Percentiles rank a stretch among this genome's conserved stretches.
Conservation (phyloP, 2,888 invertebrate species). For the Sphaerophoria taeniata region DNA sequence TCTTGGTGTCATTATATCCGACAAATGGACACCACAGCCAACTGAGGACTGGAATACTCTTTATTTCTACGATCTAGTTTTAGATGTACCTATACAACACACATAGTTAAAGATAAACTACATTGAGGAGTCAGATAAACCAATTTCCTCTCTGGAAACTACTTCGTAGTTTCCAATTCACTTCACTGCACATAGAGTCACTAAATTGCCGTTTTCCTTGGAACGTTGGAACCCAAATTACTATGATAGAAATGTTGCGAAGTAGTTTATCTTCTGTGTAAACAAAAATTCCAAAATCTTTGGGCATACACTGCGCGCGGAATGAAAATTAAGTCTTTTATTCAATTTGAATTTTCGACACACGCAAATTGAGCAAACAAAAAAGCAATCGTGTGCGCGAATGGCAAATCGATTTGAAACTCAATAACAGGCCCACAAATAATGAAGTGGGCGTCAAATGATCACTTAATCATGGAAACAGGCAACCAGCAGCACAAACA, state of each 20-base stretch:
- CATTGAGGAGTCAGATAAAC: constrained; percentile 18
- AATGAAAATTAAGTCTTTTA: constrained; percentile 6
- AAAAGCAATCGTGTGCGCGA: constrained; percentile 25
- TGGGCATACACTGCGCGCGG: neutral
- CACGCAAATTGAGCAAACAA: constrained; percentile 51
- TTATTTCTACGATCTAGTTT: constrained; percentile 54
- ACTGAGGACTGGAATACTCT: constrained; percentile 27
- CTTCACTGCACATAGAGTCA: neutral
- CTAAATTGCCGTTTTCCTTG: constrained; percentile 30
- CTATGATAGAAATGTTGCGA: neutral
- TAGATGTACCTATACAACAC: neutral
- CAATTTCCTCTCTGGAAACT: constrained; percentile 8
- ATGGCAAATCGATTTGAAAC: constrained; percentile 50
- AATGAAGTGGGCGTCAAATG: constrained; percentile 64
- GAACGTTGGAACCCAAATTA: constrained; percentile 1
- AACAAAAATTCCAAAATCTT: constrained; percentile 2
- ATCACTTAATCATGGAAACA: constrained; percentile 68
- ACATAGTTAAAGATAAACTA: constrained; percentile 15
- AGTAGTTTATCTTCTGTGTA: constrained; percentile 17
- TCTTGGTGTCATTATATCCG: constrained; percentile 25
- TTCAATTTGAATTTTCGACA: constrained; percentile 12
- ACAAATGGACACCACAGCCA: constrained; percentile 2
- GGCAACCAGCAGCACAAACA: constrained; percentile 43
- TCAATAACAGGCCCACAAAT: constrained; percentile 56
- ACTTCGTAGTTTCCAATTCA: constrained; percentile 21